phyloP scores from a whole-genome alignment of 2,797 vertebrate species.

The Orientallactaga sibirica region DNA sequence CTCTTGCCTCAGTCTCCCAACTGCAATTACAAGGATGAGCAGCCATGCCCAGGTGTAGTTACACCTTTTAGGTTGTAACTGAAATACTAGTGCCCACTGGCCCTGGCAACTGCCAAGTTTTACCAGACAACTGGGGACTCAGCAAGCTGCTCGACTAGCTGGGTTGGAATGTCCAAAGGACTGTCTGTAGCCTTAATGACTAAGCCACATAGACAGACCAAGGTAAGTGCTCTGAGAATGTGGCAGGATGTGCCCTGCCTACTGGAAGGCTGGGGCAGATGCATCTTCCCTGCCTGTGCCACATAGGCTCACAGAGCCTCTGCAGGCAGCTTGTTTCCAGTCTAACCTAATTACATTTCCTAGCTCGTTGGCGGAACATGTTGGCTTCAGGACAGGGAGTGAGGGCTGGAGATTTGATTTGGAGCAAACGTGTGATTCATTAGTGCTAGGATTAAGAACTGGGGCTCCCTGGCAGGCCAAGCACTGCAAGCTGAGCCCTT shows the following conservation, averaged over 20 bases:
- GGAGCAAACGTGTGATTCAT: conserved; percentile 78
- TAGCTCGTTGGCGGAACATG: conserved; percentile 75
- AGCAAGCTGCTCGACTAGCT: too few species aligned
- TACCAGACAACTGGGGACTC: fast-evolving
- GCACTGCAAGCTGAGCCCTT: background rate
- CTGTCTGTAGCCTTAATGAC: background rate
- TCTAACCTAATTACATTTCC: conserved; percentile 82
- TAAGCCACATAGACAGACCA: fast-evolving
- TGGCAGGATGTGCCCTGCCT: background rate
- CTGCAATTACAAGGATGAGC: background rate
- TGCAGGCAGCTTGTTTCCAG: conserved; percentile 73
- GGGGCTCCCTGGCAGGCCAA: background rate
- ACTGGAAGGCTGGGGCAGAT: too few species aligned
- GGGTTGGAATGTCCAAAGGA: background rate
- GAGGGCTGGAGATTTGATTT: conserved; percentile 82
- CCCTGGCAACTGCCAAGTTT: background rate
- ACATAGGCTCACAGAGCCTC: background rate
- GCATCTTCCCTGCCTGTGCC: conserved; percentile 2
- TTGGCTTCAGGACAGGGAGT: conserved; percentile 71
- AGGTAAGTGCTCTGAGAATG: fast-evolving
- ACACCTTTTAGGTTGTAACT: background rate
- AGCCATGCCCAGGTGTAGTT: background rate
- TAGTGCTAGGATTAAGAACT: conserved; percentile 67
- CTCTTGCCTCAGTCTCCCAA: background rate
- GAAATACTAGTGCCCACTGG: background rate